phyloP scores from a whole-genome alignment of 1,140 invertebrate genomes.

The Plectus sambesii region DNA sequence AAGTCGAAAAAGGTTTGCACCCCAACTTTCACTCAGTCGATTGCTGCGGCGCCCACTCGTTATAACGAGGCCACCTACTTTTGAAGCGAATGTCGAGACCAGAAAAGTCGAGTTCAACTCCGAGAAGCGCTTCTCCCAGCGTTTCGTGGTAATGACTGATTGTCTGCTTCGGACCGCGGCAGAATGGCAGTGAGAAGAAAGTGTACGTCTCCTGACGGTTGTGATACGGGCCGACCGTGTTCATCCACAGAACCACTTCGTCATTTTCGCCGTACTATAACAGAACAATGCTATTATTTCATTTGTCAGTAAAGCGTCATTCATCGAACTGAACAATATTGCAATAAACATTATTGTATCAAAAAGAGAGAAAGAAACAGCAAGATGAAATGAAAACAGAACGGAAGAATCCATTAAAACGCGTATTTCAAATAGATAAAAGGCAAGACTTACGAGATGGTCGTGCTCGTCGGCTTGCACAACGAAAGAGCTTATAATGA shows the following conservation, averaged over 20 bases:
- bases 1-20: too few relatives aligned
- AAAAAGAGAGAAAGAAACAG: too few relatives aligned
- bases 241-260: constrained; percentile 99
- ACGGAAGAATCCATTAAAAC: too few relatives aligned
- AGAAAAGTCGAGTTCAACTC: constrained; percentile 92
- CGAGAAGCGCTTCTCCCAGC: constrained; percentile 87
- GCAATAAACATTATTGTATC: too few relatives aligned
- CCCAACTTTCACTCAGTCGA: too few relatives aligned
- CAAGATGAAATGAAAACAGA: too few relatives aligned
- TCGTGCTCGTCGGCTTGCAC: constrained; percentile 28
- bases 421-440: neutral
- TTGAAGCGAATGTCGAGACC: constrained; percentile 87
- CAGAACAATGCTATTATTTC: constrained; percentile 11
- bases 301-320: too few relatives aligned
- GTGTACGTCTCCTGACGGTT: constrained; percentile 98
- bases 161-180: constrained; percentile 73
- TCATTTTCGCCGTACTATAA: constrained; percentile 71
- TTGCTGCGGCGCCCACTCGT: constrained; percentile 70
- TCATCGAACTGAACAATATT: too few relatives aligned
- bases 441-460: constrained; percentile 12
- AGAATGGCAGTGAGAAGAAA: constrained; percentile 95
- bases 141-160: constrained; percentile 99
- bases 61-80: constrained; percentile 65
- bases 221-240: constrained; percentile 94
- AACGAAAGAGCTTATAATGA: neutral